Base-by-base conservation (phyloP, 2,888 invertebrate genomes). In the Griposia aprilina region DNA sequence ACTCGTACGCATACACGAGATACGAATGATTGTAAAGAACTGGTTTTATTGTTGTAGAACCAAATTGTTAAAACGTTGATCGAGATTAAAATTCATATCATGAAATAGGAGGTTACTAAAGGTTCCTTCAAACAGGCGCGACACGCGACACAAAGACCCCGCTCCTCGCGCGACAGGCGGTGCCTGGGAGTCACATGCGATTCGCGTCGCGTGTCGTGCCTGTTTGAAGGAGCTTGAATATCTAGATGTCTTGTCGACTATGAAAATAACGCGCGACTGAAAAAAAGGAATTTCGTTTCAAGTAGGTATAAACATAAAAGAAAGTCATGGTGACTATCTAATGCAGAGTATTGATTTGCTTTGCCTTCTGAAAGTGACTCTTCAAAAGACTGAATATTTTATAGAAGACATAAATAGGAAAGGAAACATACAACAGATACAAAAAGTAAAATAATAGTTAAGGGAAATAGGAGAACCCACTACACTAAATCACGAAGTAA, bases 1-100 rank as follows among this genome's bases (percentile, higher is more conserved):
- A 83, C 73, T 83, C 70, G 48, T 83, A 86, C 83, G 78, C 86
- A 78, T 70, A 67, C 55, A 63, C 36, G 60, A 79, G 67, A 59
- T 36, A n/a, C 63, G 17, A 82, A 69, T 78, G 59, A 65, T 60
- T 77, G 60, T 76, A 45, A 60, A 86, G 26, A 78, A 77, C 65
- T 66, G 30, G 55, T 59, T 74, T 36, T n/a, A 41, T 82, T 74
- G 36, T 52, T 72, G 45, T 48, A n/a, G 10, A 72, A 30, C 10
- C 41, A 71, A 63, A 81, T 63, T 66, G 20, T 57, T 66, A n/a
- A 41, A 62, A 45, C 48, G 48, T 30, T 48, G 45, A 71, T 59
- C 15, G 50, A n/a, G 45, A 45, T 79, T 66, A 68, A 30, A 79
- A 59, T 52, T 65, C 17, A 45, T 36, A 30, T 20, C 0, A 55